Conservation (phyloP, 2,888 invertebrate genomes). For the Leptopilina drosophilae region DNA sequence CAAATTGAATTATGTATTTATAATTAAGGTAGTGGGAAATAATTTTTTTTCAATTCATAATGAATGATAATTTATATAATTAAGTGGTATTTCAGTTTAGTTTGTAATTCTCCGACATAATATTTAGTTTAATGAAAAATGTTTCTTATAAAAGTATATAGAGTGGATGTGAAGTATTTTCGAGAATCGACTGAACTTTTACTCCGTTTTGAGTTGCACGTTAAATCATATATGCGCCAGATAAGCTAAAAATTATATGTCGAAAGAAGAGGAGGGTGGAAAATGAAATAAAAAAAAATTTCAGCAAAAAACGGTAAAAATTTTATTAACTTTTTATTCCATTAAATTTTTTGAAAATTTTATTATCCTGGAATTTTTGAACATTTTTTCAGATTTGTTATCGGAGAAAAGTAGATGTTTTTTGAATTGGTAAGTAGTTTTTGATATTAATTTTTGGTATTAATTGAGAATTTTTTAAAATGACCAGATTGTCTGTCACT, state of each 20-base stretch:
- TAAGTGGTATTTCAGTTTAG: too few relatives aligned
- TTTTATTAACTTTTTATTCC: neutral
- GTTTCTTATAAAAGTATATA: neutral
- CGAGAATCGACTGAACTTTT: constrained; percentile 3
- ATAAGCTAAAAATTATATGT: constrained; percentile 28
- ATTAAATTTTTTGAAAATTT: too few relatives aligned
- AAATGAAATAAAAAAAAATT: constrained; percentile 18
- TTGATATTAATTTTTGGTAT: neutral
- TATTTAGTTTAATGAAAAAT: too few relatives aligned
- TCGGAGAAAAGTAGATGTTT: neutral
- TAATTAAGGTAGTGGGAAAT: too few relatives aligned
- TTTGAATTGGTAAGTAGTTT: neutral
- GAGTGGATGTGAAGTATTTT: neutral
- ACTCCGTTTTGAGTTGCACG: constrained; percentile 38
- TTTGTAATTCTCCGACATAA: too few relatives aligned
- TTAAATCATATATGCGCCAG: constrained; percentile 22
- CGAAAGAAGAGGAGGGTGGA: neutral
- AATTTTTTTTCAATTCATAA: too few relatives aligned
- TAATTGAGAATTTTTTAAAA: constrained; percentile 12
- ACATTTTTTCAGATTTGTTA: neutral
- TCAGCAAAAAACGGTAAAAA: constrained; percentile 15
- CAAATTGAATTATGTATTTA: too few relatives aligned
- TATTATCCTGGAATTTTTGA: too few relatives aligned
- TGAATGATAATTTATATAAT: too few relatives aligned
- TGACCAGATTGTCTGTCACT: constrained; percentile 18